These are phyloP conservation scores for Frieseomelitta varia DNA, from an alignment of 1,140 invertebrate genomes.

Conservation along the genomic window DNA sequence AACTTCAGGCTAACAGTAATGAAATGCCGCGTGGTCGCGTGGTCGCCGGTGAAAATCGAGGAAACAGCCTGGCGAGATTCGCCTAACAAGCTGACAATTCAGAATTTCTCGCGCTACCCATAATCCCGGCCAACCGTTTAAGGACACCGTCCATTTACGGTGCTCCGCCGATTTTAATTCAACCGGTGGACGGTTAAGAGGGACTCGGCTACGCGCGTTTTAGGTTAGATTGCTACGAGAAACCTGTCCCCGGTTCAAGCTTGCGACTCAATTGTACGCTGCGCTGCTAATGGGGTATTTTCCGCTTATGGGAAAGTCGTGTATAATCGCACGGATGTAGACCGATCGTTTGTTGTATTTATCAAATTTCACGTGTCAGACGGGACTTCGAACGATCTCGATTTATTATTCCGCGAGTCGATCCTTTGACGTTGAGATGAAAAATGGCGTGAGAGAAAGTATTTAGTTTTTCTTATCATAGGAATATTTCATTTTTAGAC, in stretches of 20 bases:
- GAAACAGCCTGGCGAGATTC: constrained; percentile 28
- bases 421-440: background rate
- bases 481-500: too few relatives aligned
- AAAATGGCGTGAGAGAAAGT: too few relatives aligned
- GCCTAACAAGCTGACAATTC: constrained; percentile 66
- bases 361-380: background rate
- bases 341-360: background rate
- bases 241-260: background rate
- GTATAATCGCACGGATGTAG: background rate
- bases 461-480: too few relatives aligned
- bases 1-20: constrained; percentile 70
- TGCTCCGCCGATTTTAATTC: constrained; percentile 17
- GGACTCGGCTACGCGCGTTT: constrained; percentile 1
- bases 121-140: constrained; percentile 45
- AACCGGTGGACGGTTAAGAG: background rate
- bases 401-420: background rate
- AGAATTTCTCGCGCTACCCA: constrained; percentile 40
- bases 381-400: background rate
- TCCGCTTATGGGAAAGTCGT: background rate
- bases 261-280: background rate
- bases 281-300: background rate
- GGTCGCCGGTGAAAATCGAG: constrained; percentile 29
- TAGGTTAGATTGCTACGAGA: background rate
- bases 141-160: constrained; percentile 42
- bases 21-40: constrained; percentile 65